These are phyloP conservation scores for Sebastes ruberrimus DNA, from an alignment of 2,797 vertebrate genomes.

Conservation along the genomic window DNA sequence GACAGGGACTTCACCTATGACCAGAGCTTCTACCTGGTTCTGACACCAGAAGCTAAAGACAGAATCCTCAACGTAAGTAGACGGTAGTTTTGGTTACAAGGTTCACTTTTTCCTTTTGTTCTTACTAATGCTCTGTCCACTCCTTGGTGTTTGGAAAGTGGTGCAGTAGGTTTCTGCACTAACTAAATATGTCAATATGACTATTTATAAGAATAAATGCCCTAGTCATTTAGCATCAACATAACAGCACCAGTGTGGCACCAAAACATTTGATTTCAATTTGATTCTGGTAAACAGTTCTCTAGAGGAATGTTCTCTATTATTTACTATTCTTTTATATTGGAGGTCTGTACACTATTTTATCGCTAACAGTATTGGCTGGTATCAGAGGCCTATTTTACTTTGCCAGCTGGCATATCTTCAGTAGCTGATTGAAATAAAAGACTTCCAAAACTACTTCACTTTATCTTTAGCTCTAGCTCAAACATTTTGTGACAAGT, in stretches of 20 bases:
- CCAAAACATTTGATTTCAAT: background rate
- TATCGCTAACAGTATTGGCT: background rate
- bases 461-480: background rate
- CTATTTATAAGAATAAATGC: background rate
- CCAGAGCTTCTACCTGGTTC: slow-evolving; percentile 89
- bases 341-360: background rate
- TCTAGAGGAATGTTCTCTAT: background rate
- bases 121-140: background rate
- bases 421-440: background rate
- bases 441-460: background rate
- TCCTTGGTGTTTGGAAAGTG: background rate
- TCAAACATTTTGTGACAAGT: background rate
- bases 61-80: slow-evolving; percentile 84
- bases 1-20: slow-evolving; percentile 88
- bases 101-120: background rate
- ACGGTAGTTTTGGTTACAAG: background rate
- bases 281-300: background rate
- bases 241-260: background rate
- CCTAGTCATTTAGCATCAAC: background rate
- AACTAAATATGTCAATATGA: background rate
- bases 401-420: background rate
- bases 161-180: background rate
- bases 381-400: background rate
- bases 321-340: background rate
- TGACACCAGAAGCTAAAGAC: slow-evolving; percentile 89